Base-by-base conservation (phyloP, 2,113 vertebrate species). In the Haemorhous mexicanus region DNA sequence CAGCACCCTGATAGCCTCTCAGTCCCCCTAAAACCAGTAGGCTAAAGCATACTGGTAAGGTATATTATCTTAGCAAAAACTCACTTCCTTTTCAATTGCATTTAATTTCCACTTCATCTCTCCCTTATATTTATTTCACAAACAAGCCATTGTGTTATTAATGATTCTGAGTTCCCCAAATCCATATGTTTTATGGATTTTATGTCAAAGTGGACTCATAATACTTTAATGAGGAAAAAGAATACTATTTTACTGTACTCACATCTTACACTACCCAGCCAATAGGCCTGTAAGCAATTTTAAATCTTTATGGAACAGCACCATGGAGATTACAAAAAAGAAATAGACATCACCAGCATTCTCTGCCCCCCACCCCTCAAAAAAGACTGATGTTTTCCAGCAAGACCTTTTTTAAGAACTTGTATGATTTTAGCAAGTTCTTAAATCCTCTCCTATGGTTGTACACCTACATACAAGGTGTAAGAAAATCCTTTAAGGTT, bases 211-310 rank as follows among this genome's bases (percentile, higher is more conserved):
- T 70, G 64, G 84, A 90, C 72, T 91, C 75, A 91, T 81, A 96
- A 93, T 89, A 84, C 15, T 87, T 95, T 96, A 97, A 96, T 94
- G 89, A 92, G 92, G 85, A 91, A 89, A 94, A 90, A 91, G 66
- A 91, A 89, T 50, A 94, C 46, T 91, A 81, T 94, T 96, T 91
- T 90, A 80, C 78, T 93, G 53, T 87, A 94, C 32, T 95, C 66
- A 82, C 23, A 7, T 73, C 70, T 81, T 94, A 62, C 24, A 76
- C 37, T 43, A 32, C 79, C 27, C 21, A 61, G 79, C 69, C 92
- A 90, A 84, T 47, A 61, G 52, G n/a, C 30, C 62, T 69, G 69
- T 39, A 88, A 94, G 52, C 82, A 84, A 41, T 87, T 92, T 53
- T 91, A 84, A 81, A 90, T 91, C 73, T 91, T 84, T 95, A 47